phyloP scores from a whole-genome alignment of 2,113 vertebrate genomes.

The Delphinapterus leucas region DNA sequence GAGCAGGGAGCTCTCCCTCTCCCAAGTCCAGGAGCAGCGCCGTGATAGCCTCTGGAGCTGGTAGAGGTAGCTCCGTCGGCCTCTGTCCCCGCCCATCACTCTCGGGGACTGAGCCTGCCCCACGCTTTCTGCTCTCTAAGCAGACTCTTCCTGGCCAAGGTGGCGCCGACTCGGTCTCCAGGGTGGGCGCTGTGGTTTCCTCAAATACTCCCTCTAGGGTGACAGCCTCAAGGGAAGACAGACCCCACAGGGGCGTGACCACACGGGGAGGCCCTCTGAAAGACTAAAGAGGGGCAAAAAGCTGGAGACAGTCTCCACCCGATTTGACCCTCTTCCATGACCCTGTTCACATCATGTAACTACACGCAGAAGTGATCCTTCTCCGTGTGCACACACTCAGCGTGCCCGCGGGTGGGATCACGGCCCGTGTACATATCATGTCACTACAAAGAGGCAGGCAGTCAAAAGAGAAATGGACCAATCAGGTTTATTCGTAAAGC shows the following conservation, averaged over 20 bases:
- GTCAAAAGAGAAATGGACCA: conserved; percentile 75
- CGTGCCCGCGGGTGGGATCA: conserved; percentile 21
- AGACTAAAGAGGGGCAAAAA: not conserved
- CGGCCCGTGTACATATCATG: conserved; percentile 59
- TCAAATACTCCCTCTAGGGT: not conserved
- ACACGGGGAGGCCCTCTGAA: not conserved
- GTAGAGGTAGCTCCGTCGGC: not conserved
- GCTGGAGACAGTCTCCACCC: conserved; percentile 18
- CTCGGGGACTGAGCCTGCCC: not conserved
- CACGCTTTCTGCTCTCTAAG: not conserved
- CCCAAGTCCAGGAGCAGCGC: not conserved
- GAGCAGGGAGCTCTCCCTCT: not conserved
- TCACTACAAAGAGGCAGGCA: conserved; percentile 81
- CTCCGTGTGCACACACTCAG: conserved; percentile 25
- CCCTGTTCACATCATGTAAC: conserved; percentile 53
- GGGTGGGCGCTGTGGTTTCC: not conserved
- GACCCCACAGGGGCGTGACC: not conserved
- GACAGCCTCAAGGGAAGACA: not conserved
- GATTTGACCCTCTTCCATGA: conserved; percentile 36
- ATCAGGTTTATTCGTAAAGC: conserved; percentile 68
- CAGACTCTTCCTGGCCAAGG: not conserved
- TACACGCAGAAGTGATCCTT: conserved; percentile 61
- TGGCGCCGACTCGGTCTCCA: not conserved
- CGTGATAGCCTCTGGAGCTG: not conserved
- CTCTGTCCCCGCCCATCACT: not conserved